Conservation (phyloP, 2,888 invertebrate species). For the Thelaira solivaga region DNA sequence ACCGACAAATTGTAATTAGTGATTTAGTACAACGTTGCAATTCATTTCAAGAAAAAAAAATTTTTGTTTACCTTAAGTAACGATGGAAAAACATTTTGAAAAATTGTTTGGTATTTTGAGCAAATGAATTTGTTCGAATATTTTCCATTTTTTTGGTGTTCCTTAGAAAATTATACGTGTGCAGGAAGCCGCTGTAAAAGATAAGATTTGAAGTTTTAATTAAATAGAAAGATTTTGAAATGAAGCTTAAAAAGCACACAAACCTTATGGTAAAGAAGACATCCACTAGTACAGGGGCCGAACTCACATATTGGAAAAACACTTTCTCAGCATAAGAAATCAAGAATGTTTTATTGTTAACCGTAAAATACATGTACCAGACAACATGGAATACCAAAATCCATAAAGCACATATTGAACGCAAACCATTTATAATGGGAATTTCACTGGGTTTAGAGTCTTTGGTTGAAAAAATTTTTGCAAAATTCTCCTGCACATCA, state of each 20-base stretch:
- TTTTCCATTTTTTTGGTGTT: conserved; percentile 69
- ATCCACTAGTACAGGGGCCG: conserved; percentile 76
- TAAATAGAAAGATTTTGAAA: background rate
- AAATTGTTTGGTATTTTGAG: conserved; percentile 70
- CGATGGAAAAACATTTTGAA: conserved; percentile 73
- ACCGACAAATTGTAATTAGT: too few relatives aligned
- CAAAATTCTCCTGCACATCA: conserved; percentile 72
- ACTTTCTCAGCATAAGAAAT: conserved; percentile 74
- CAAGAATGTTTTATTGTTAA: conserved; percentile 75
- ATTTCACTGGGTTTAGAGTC: conserved; percentile 69
- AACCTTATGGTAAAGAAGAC: conserved; percentile 77
- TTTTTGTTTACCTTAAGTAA: conserved; percentile 69
- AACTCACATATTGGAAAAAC: conserved; percentile 75
- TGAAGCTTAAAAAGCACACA: conserved; percentile 13
- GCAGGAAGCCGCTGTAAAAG: conserved; percentile 73
- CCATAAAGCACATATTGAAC: conserved; percentile 76
- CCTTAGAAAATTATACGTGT: conserved; percentile 74
- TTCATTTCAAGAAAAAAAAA: background rate
- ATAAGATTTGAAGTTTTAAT: background rate
- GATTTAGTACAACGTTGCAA: too few relatives aligned
- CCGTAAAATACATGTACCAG: conserved; percentile 77
- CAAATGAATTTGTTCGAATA: conserved; percentile 68
- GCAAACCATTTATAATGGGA: conserved; percentile 75
- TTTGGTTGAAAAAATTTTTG: conserved; percentile 69
- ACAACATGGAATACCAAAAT: conserved; percentile 76